These are phyloP conservation scores for Brienomyrus longianalis DNA, from an alignment of 2,113 vertebrate genomes.

Conservation along the genomic window DNA sequence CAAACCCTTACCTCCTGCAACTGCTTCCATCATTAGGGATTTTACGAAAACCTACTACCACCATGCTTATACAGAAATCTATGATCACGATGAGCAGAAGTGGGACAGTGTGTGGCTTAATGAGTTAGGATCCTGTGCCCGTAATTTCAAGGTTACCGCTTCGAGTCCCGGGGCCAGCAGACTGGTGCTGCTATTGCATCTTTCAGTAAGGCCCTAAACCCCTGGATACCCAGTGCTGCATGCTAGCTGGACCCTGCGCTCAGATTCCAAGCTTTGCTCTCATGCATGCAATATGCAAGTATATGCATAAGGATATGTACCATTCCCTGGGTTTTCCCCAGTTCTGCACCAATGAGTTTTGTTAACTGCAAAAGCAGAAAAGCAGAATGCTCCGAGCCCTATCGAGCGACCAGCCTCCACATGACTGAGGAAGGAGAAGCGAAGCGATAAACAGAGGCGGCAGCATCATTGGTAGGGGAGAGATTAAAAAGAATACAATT, in stretches of 20 bases:
- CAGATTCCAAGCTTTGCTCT: not conserved
- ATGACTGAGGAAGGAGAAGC: not conserved
- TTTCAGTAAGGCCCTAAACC: not conserved
- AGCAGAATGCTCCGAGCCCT: not conserved
- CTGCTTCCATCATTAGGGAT: not conserved
- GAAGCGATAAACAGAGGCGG: not conserved
- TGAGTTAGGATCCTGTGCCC: not conserved
- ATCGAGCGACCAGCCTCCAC: not conserved
- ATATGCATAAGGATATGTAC: not conserved
- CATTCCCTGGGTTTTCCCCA: not conserved
- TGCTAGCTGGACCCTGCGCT: not conserved
- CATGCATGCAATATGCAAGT: not conserved
- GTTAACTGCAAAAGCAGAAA: not conserved
- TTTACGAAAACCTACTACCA: not conserved
- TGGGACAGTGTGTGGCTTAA: not conserved
- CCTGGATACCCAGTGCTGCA: not conserved
- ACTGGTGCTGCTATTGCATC: not conserved
- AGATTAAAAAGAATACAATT: not conserved
- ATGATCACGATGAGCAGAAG: not conserved
- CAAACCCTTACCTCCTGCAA: not conserved
- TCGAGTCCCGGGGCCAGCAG: not conserved
- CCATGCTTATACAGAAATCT: not conserved
- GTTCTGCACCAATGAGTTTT: not conserved
- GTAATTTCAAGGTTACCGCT: not conserved
- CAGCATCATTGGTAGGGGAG: not conserved